These are phyloP conservation scores for Trigoniulus corallinus DNA, from an alignment of 1,140 invertebrate species.

Conservation along the genomic window DNA sequence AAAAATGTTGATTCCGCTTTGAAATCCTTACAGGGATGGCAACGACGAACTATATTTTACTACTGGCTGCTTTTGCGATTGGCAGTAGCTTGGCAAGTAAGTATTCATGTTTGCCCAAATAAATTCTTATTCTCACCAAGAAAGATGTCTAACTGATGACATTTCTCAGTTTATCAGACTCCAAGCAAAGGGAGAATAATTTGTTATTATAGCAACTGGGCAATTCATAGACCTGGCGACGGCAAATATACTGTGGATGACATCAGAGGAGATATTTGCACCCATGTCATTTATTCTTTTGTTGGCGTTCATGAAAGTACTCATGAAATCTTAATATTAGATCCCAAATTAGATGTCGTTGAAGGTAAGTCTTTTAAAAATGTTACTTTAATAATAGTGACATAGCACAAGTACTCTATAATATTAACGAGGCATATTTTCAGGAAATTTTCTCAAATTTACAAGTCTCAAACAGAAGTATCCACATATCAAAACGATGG, in stretches of 20 bases:
- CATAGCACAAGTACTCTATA: not conserved
- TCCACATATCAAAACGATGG: slow-evolving; percentile 52
- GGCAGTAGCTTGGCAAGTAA: too few relatives aligned
- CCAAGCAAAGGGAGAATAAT: slow-evolving; percentile 35
- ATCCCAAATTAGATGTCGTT: slow-evolving; percentile 42
- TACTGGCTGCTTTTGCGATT: too few relatives aligned
- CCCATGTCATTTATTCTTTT: slow-evolving; percentile 79
- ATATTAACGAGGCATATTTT: slow-evolving; percentile 10
- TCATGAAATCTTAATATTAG: slow-evolving; percentile 59
- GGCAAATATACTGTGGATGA: slow-evolving; percentile 66
- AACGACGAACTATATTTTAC: too few relatives aligned
- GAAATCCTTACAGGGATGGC: too few relatives aligned
- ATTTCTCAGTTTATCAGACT: not conserved
- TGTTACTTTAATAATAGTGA: not conserved
- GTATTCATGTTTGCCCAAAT: too few relatives aligned
- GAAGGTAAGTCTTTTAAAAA: slow-evolving; percentile 4
- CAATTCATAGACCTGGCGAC: slow-evolving; percentile 61
- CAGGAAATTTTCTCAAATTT: slow-evolving; percentile 58
- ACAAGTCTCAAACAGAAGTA: slow-evolving; percentile 49
- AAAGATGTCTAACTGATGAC: too few relatives aligned
- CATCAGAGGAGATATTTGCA: slow-evolving; percentile 62
- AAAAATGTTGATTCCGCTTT: too few relatives aligned
- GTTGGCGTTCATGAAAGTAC: slow-evolving; percentile 60
- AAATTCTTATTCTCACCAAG: too few relatives aligned
- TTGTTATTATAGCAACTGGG: slow-evolving; percentile 86